phyloP scores from a whole-genome alignment of 2,888 invertebrate species.

The Silvanus unidentatus region DNA sequence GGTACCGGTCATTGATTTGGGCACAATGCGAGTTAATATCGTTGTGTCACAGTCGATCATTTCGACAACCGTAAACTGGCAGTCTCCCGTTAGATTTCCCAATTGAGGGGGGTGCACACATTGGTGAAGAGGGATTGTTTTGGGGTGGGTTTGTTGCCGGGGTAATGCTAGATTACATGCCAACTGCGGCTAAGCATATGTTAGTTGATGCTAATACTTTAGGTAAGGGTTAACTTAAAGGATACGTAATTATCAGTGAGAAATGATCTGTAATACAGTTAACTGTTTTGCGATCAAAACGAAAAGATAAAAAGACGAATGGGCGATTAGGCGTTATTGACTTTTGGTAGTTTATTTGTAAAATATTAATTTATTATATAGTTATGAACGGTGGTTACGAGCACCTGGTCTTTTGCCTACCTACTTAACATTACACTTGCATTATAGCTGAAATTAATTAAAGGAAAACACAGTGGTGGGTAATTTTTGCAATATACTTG shows the following conservation, averaged over 20 bases:
- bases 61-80: conserved; percentile 31
- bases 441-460: too few species aligned
- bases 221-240: conserved; percentile 31
- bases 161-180: conserved; percentile 32
- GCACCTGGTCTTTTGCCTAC: too few species aligned
- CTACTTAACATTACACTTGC: too few species aligned
- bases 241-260: background rate
- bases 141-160: conserved; percentile 19
- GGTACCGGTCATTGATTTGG: conserved; percentile 36
- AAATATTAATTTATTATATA: too few species aligned
- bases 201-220: conserved; percentile 19
- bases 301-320: background rate
- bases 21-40: conserved; percentile 43
- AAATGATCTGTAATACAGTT: background rate
- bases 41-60: conserved; percentile 44
- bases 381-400: too few species aligned
- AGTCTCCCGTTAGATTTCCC: background rate
- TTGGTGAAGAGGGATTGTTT: conserved; percentile 20
- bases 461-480: too few species aligned
- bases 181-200: conserved; percentile 33
- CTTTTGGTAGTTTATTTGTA: too few species aligned
- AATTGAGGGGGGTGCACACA: conserved; percentile 13
- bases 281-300: background rate
- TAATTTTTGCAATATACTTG: too few species aligned
- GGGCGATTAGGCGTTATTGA: background rate